Base-by-base conservation (phyloP, 2,113 vertebrate species). In the Tyrannus savana region DNA sequence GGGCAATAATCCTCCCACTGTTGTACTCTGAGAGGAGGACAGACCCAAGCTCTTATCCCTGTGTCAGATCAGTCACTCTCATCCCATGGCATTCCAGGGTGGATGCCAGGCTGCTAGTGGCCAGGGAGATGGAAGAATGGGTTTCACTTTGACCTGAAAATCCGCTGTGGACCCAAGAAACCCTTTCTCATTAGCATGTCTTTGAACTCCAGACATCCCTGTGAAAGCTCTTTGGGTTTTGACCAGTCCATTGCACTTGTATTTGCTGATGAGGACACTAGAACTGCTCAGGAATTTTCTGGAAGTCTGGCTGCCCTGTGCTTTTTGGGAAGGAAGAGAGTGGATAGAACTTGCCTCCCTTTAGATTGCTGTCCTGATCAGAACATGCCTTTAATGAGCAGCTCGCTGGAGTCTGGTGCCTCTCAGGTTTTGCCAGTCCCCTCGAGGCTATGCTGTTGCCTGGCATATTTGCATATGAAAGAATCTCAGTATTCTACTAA, bases 381-480 rank as follows among this genome's bases (percentile, higher is more conserved):
- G 91, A 76, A 42, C 55, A 68, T 66, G 58, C 41, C 87, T 96
- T 94, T 91, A 94, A 90, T 77, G 91, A 96, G 94, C 87, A 95
- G 90, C 84, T 95, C 15, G 1, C 63, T 88, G n/a, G 24, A 67
- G 46, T 39, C 94, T 76, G 78, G 30, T 69, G 69, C 74, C 91
- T 97, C 87, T 39, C 96, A 77, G 19, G 75, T 94, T 96, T 73
- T 97, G 95, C 90, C 85, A 90, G 64, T 93, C 69, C 88, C 91
- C 96, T 93, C 81, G 89, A 76, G 95, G 95, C 94, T 90, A 7
- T 84, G 80, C 84, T 95, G 44, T 56, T 97, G 93, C 94, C 87
- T 97, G 95, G 83, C 74, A 67, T 67, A 97, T 95, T 93, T 96
- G 83, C 94, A 96, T 94, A 95, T 95, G 95, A 96, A 97, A 96